Evolutionary conservation across 2,888 invertebrate species (phyloP).

Genomic region (Callyntrura sp.): DNA sequence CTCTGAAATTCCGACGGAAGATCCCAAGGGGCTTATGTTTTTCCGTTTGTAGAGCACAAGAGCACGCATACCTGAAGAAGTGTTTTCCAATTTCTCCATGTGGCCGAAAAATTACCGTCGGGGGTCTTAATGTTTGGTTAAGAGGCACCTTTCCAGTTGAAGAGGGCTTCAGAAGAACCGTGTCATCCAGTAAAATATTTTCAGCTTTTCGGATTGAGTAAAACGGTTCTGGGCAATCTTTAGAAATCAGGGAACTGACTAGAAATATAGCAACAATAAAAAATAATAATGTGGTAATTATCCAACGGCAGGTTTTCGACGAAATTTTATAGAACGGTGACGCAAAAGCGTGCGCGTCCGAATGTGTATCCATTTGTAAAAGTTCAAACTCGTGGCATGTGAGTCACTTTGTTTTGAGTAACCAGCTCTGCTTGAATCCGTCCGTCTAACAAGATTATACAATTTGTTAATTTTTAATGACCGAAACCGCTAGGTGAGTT

Average conservation of each 20-base stretch:
- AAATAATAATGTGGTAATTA: background rate
- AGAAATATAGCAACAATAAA: background rate
- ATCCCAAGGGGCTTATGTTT: conserved; percentile 21
- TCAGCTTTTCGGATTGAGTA: background rate
- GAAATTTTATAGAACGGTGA: background rate
- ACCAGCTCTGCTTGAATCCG: too few relatives aligned
- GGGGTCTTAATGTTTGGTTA: conserved; percentile 11
- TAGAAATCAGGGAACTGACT: background rate
- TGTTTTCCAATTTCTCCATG: conserved; percentile 45
- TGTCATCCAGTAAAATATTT: background rate
- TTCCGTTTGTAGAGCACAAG: conserved; percentile 47
- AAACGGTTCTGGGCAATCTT: background rate
- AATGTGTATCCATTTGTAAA: background rate
- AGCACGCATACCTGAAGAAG: conserved; percentile 53
- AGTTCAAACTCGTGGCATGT: background rate
- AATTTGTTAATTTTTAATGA: too few relatives aligned
- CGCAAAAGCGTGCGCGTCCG: background rate
- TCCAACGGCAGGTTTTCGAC: background rate
- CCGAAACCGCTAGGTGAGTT: too few relatives aligned
- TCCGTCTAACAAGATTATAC: too few relatives aligned
- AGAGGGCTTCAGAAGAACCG: background rate
- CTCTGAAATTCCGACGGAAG: background rate
- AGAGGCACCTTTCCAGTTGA: background rate
- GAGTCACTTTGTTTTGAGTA: background rate
- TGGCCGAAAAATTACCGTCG: conserved; percentile 30